These are phyloP conservation scores for Ceyx erithaca DNA, from an alignment of 2,797 vertebrate genomes.

Conservation along the genomic window DNA sequence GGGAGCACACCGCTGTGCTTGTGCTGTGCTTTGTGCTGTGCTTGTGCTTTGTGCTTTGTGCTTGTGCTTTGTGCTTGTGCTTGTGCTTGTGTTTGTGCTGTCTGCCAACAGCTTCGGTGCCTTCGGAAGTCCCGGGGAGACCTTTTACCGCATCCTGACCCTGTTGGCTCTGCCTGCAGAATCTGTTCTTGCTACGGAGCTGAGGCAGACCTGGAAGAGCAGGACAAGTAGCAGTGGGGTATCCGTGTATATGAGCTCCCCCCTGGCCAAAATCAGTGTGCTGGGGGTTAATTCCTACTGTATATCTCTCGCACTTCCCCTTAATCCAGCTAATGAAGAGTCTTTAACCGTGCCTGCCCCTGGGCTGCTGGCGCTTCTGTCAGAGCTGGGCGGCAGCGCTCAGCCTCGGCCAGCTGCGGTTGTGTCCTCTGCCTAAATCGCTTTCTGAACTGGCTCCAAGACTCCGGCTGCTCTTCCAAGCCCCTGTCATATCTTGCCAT, in stretches of 20 bases:
- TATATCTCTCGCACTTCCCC: rapidly evolving
- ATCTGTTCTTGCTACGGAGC: background rate
- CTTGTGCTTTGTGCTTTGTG: too few species aligned
- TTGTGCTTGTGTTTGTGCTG: too few species aligned
- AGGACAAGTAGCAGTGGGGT: background rate
- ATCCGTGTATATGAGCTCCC: background rate
- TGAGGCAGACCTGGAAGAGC: background rate
- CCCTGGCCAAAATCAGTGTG: background rate
- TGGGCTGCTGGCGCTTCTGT: background rate
- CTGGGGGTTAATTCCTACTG: background rate
- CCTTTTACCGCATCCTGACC: background rate
- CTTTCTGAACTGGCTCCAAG: background rate
- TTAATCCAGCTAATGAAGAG: background rate
- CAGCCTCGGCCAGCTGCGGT: background rate
- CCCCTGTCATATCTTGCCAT: background rate
- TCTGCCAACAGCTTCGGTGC: rapidly evolving
- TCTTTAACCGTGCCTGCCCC: rapidly evolving
- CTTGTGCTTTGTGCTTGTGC: too few species aligned
- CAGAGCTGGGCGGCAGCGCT: background rate
- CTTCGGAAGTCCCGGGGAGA: background rate
- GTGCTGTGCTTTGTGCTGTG: too few species aligned
- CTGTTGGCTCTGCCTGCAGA: background rate
- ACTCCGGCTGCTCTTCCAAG: background rate
- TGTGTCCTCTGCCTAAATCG: background rate
- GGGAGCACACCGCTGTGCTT: rapidly evolving